Evolutionary conservation across 2,888 invertebrate species (phyloP), one percentile per base, ranked within the genome.

Genomic region (Scaptomyza tumidula): DNA sequence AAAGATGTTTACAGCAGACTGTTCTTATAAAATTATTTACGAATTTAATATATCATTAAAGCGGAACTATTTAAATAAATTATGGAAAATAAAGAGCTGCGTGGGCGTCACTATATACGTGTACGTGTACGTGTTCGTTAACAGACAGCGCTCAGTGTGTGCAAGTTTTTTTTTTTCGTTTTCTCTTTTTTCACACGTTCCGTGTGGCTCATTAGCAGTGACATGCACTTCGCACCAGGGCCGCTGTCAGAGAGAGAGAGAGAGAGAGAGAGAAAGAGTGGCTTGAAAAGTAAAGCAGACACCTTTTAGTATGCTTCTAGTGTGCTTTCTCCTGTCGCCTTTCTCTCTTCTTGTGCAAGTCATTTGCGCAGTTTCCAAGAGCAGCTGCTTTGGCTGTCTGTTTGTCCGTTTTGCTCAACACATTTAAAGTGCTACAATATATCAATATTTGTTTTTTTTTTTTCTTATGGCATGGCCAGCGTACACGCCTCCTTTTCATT

Each of bases 41-140:
- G 69, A 66, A 50, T 82, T 87, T 78, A 82, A 82, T 82, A 77
- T 82, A 82, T 78, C 74, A 65, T 71, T 66, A 75, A 78, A 65
- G 78, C 84, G 89, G 85, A 85, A 85, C 89, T 85, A 81, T 85
- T 85, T 74, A 85, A 87, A 85, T 89, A 81, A 89, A 81, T 85
- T 89, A 89, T 87, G 72, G 76, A 77, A 80, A 61, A 61, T 69
- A 44, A 64, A 86, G 61, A 69, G 65, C 45, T 49, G 79, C 63
- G 86, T 86, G 84, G 80, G 80, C 55, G 76, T 59, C 50, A 65
- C 50, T 16, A 29, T 19, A n/a, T n/a, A 49, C n/a, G 61, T 48
- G 64, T 16, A 24, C 24, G 58, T 48, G 63, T 31, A 46, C 66
- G 31, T 43, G 55, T 43, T 59, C 43, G 11, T 14, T 37, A 37